These are phyloP conservation scores for Phaonia tiefii DNA, from an alignment of 2,888 invertebrate genomes.

Conservation along the genomic window DNA sequence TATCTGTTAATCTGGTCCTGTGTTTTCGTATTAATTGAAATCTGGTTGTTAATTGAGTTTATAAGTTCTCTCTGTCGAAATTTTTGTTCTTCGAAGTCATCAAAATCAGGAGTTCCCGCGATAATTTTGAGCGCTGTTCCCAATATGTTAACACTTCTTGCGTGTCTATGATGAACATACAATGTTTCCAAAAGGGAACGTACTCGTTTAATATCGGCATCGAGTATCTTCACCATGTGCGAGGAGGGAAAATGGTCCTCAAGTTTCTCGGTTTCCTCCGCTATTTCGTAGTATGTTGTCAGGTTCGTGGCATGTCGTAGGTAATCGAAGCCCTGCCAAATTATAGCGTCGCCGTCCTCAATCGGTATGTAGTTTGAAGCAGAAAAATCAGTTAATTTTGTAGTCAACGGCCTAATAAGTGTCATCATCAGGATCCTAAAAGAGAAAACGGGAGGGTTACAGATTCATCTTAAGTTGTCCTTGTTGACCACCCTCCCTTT, in stretches of 20 bases:
- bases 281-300: conserved; percentile 3
- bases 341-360: conserved; percentile 36
- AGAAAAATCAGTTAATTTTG: conserved; percentile 48
- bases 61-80: neutral
- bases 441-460: too few species aligned
- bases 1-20: neutral
- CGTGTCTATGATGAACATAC: conserved; percentile 35
- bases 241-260: conserved; percentile 28
- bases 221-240: conserved; percentile 33
- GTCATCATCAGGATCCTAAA: too few species aligned
- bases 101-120: conserved; percentile 16
- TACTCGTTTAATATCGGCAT: conserved; percentile 36
- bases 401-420: neutral
- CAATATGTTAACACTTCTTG: conserved; percentile 28
- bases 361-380: conserved; percentile 45
- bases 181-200: conserved; percentile 6
- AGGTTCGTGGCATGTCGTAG: conserved; percentile 26
- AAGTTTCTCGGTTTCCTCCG: conserved; percentile 32
- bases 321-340: conserved; percentile 38
- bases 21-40: neutral
- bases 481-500: conserved; percentile 6
- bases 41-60: neutral
- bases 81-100: neutral
- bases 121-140: conserved; percentile 33
- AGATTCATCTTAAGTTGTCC: neutral